Evolutionary conservation across 2,113 vertebrate species (phyloP).

Genomic region (Condylura cristata): DNA sequence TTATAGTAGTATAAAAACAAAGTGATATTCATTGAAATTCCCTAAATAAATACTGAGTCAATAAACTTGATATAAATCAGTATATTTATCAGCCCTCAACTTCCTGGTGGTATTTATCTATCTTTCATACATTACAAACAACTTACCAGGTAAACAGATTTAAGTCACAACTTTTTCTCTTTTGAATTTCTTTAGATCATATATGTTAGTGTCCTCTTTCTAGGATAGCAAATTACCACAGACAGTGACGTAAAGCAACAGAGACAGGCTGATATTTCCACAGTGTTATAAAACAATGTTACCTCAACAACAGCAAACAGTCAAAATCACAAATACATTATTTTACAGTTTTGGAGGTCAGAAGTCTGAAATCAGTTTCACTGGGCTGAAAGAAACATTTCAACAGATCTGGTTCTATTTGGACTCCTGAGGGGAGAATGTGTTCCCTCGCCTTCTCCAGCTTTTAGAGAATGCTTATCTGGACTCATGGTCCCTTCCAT

Average conservation of each 20-base stretch:
- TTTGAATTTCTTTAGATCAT: not conserved
- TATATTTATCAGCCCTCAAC: not conserved
- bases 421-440: not conserved
- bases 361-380: not conserved
- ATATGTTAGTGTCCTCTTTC: not conserved
- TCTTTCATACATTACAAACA: not conserved
- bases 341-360: not conserved
- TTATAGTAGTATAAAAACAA: not conserved
- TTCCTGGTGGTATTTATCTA: not conserved
- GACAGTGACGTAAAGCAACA: not conserved
- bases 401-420: not conserved
- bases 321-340: not conserved
- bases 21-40: not conserved
- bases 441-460: not conserved
- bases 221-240: not conserved
- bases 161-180: not conserved
- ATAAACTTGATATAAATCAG: not conserved
- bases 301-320: no score
- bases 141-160: not conserved
- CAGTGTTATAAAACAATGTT: no score
- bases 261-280: no score
- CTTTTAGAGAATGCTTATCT: not conserved
- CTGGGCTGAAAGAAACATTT: not conserved
- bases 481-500: not conserved
- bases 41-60: not conserved